A percentile compares a stretch with the other conserved stretches of the same genome.
These are phyloP conservation scores for Nycticorax nycticorax DNA, from an alignment of 2,113 vertebrate species.

Conservation along the genomic window DNA sequence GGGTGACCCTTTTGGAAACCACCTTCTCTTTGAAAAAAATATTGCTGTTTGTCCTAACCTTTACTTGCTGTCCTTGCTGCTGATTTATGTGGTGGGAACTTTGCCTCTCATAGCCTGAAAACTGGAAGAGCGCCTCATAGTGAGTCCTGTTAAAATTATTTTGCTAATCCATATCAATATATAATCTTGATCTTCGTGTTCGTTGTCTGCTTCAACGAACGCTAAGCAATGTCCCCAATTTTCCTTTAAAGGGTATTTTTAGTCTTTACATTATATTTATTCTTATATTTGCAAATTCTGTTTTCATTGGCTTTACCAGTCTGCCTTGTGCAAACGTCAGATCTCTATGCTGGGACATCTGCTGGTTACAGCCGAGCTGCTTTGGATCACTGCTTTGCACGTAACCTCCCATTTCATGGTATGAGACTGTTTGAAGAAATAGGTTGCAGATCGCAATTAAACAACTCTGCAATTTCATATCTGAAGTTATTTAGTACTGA, in stretches of 20 bases:
- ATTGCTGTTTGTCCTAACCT: not conserved
- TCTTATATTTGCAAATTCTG: not conserved
- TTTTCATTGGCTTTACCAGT: not conserved
- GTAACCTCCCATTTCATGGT: not conserved
- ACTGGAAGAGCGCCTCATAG: not conserved
- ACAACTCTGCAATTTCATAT: not conserved
- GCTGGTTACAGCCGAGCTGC: not conserved
- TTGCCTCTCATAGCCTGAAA: not conserved
- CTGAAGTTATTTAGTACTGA: not conserved
- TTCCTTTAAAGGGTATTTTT: not conserved
- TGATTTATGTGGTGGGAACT: not conserved
- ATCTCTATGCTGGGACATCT: not conserved
- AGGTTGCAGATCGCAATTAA: not conserved
- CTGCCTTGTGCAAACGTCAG: not conserved
- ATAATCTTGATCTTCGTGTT: not conserved
- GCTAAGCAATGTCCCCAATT: not conserved
- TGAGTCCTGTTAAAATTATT: not conserved
- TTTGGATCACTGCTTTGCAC: not conserved
- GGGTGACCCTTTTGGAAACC: not conserved
- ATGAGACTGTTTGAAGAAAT: not conserved
- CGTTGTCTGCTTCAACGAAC: not conserved
- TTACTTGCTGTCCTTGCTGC: not conserved
- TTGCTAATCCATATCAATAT: not conserved
- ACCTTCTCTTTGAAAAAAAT: not conserved
- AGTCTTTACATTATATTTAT: not conserved